These are phyloP conservation scores for Mellivora capensis DNA, from an alignment of 2,113 vertebrate species.

Conservation along the genomic window DNA sequence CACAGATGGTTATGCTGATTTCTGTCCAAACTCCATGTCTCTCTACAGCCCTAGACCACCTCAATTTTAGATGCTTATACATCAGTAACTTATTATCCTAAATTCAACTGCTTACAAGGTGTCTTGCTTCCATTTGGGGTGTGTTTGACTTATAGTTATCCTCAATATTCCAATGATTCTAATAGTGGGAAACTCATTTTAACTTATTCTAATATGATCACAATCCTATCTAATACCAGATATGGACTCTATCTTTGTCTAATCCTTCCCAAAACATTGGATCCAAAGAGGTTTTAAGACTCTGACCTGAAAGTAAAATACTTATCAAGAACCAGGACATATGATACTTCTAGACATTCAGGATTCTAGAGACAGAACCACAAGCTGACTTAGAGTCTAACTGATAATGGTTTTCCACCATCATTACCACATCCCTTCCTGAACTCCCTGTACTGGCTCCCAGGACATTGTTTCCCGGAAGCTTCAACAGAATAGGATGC, in stretches of 20 bases:
- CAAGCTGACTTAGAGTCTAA: background rate
- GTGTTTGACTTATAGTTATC: background rate
- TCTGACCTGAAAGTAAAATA: background rate
- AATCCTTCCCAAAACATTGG: background rate
- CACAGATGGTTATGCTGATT: background rate
- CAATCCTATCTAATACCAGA: background rate
- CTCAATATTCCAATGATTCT: background rate
- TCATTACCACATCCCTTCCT: background rate
- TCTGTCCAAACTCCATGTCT: background rate
- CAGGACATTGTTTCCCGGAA: background rate
- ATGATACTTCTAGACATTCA: background rate
- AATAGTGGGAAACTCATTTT: background rate
- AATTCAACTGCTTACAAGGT: constrained; percentile 8
- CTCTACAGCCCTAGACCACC: background rate
- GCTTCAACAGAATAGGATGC: background rate
- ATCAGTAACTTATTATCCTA: background rate
- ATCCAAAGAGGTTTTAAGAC: background rate
- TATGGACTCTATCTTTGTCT: background rate
- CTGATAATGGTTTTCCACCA: background rate
- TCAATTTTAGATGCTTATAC: background rate
- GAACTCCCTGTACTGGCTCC: background rate
- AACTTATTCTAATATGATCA: background rate
- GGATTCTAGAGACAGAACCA: background rate
- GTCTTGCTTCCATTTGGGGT: background rate
- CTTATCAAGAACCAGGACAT: background rate